Percentiles rank a stretch among this genome's conserved stretches.
These are phyloP conservation scores for Scalopus aquaticus DNA, from an alignment of 2,113 vertebrate species.

Conservation along the genomic window DNA sequence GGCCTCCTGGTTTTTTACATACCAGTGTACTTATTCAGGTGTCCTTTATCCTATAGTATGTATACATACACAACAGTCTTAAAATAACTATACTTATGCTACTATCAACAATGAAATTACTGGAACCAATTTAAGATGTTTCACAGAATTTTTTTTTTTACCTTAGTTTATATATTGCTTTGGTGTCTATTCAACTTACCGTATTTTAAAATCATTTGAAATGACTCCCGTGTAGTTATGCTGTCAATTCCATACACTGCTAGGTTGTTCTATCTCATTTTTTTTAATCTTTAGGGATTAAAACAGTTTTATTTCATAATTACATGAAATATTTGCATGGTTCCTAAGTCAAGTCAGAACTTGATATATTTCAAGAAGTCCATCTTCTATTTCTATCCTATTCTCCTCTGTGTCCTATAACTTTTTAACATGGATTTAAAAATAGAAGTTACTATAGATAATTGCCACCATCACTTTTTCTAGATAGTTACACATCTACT, in stretches of 20 bases:
- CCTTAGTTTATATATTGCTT: neutral
- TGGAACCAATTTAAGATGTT: neutral
- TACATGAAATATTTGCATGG: neutral
- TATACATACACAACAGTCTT: neutral
- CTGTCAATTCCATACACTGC: neutral
- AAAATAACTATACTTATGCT: neutral
- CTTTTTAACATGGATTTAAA: neutral
- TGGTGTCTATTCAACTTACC: neutral
- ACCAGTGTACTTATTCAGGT: neutral
- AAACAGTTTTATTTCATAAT: neutral
- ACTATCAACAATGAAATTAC: neutral
- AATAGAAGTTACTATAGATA: neutral
- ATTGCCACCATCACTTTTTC: neutral
- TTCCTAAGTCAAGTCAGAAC: neutral
- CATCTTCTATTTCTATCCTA: neutral
- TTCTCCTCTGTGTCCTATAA: neutral
- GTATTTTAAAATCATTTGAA: slow-evolving; percentile 4
- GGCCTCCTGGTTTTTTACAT: neutral
- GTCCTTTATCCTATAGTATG: neutral
- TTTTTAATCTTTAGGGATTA: neutral
- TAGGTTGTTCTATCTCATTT: neutral
- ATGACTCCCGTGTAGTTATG: neutral
- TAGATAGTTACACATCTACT: neutral
- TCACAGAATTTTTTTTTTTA: neutral
- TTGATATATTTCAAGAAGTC: neutral